Evolutionary conservation across 2,888 invertebrate species (phyloP), one percentile per base, ranked within the genome.

Genomic region (Catocala nupta): DNA sequence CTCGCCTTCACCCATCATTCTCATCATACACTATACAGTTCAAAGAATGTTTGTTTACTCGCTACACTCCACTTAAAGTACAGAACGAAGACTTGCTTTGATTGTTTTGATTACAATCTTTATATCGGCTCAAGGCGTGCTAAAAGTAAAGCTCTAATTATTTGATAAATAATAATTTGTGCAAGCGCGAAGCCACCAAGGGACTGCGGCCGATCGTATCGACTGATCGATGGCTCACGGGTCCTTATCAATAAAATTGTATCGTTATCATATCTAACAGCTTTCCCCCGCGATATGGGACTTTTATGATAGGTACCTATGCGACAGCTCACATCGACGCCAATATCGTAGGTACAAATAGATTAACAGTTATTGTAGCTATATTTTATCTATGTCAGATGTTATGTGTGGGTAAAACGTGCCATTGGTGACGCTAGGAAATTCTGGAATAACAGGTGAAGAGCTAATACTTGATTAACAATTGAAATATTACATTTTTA

Each of bases 1-100:
- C 63, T 94, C 93, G 68, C 85, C 86, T 80, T 95, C 95, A 58
- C 91, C 95, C 89, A 95, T 95, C 95, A 95, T 95, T 90, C 85
- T 94, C 94, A 94, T 94, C 79, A 85, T 91, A 87, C 87, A 86
- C 85, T 75, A 61, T 11, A 63, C 63, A 65, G 70, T 68, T 65
- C 68, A 65, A 71, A 55, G 50, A 56, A 65, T 52, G 45, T 5
- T 58, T 50, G 55, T 59, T 52, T 53, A 39, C 25, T 39, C 36
- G 36, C 36, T 68, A 66, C 68, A 76, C 74, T 59, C 13, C 76
- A 68, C 71, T 71, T 61, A 55, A 59, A 54, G 68, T 65, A 65
- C 67, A 63, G 59, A 66, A 53, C 42, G 49, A 47, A 49, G 51
- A 65, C 54, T 54, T 56, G 55, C 36, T 36, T 64, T 47, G 55